phyloP scores from a whole-genome alignment of 1,140 invertebrate species.

The Cydia amplana region DNA sequence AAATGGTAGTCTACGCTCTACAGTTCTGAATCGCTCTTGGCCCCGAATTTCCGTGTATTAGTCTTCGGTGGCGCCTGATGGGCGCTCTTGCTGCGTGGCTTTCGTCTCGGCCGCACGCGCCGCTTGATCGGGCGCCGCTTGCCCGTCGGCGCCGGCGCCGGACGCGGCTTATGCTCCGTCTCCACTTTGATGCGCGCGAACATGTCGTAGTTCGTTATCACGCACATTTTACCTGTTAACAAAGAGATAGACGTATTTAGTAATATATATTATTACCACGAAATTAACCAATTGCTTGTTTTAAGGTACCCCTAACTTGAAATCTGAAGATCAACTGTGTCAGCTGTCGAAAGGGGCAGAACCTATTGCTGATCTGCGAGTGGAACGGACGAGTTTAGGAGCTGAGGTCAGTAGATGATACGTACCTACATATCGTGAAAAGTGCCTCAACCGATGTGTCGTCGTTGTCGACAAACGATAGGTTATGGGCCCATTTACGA shows the following conservation, averaged over 20 bases:
- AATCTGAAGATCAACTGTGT: not conserved
- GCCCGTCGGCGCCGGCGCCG: slow-evolving; percentile 53
- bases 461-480: not conserved
- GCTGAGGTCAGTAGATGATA: too few species aligned
- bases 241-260: slow-evolving; percentile 10
- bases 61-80: slow-evolving; percentile 44
- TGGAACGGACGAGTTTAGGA: too few species aligned
- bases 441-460: too few species aligned
- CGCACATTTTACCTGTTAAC: slow-evolving; percentile 73
- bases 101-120: slow-evolving; percentile 58
- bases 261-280: not conserved
- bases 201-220: slow-evolving; percentile 76
- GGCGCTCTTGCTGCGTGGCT: slow-evolving; percentile 72
- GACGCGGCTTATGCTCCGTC: slow-evolving; percentile 62
- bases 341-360: too few species aligned
- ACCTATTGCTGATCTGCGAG: too few species aligned
- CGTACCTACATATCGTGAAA: too few species aligned
- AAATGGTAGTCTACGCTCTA: not conserved
- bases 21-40: slow-evolving; percentile 75
- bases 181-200: slow-evolving; percentile 71
- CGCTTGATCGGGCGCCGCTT: slow-evolving; percentile 49
- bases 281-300: not conserved
- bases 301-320: not conserved
- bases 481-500: slow-evolving; percentile 1
- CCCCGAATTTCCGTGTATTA: slow-evolving; percentile 51